phyloP scores from a whole-genome alignment of 2,113 vertebrate species.

The Mormoops blainvillei region DNA sequence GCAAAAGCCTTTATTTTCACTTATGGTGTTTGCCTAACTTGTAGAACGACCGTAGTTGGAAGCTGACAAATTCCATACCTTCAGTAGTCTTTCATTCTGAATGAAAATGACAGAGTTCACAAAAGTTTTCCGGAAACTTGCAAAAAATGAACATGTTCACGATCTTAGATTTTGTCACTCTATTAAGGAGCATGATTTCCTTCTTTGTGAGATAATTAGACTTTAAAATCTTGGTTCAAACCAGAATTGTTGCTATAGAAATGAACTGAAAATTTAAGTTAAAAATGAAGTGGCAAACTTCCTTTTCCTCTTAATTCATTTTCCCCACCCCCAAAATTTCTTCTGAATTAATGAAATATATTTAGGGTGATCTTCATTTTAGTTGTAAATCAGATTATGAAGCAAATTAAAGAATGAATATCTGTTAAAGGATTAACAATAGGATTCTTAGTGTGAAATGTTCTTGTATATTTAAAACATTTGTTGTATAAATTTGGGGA shows the following conservation, averaged over 20 bases:
- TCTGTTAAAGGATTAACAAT: not conserved
- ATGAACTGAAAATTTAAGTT: not conserved
- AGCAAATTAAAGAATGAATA: not conserved
- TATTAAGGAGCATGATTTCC: not conserved
- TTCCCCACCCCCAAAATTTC: not conserved
- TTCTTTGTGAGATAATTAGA: not conserved
- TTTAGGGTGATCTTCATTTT: not conserved
- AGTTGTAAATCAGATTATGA: not conserved
- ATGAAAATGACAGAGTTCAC: not conserved
- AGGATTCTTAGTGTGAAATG: not conserved
- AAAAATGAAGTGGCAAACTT: not conserved
- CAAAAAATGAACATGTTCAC: not conserved
- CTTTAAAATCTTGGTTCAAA: not conserved
- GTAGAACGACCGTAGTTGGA: not conserved
- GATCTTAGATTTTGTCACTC: not conserved
- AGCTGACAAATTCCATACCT: not conserved
- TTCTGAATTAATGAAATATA: not conserved
- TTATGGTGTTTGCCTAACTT: not conserved
- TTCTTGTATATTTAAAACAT: not conserved
- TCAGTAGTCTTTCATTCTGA: not conserved
- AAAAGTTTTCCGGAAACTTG: conserved; percentile 9
- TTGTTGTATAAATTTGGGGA: not conserved
- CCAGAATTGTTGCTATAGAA: not conserved
- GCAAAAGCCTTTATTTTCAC: not conserved
- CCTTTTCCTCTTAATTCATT: not conserved